Evolutionary conservation across 2,797 vertebrate genomes (phyloP).

Genomic region (Hemibagrus guttatus): DNA sequence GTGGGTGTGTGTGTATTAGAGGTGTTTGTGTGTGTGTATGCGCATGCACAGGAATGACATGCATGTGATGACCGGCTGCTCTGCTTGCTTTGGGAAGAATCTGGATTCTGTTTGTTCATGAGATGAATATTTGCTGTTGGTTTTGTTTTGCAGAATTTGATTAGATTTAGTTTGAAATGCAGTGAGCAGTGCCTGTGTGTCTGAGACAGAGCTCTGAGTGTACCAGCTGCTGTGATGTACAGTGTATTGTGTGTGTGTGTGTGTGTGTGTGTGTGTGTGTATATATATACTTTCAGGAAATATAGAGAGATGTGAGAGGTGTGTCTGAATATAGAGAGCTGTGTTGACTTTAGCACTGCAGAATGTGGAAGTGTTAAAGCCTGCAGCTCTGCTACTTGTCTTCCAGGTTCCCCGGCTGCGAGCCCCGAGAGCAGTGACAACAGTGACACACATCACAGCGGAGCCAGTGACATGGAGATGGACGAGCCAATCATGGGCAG

Average conservation of each 20-base stretch:
- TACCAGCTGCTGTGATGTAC: too few species aligned
- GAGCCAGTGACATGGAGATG: conserved; percentile 98
- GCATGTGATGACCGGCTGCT: neutral
- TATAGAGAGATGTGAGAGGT: too few species aligned
- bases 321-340: too few species aligned
- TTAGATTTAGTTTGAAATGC: neutral
- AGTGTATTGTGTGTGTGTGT: too few species aligned
- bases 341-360: too few species aligned
- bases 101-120: neutral
- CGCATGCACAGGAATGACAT: too few species aligned
- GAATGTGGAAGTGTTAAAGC: too few species aligned
- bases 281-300: too few species aligned
- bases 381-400: neutral
- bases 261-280: too few species aligned
- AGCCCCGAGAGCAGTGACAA: conserved; percentile 98
- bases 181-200: neutral
- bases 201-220: neutral
- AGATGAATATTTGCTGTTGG: neutral
- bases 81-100: neutral
- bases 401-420: conserved; percentile 89
- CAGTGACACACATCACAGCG: conserved; percentile 97
- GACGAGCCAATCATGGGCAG: conserved; percentile 92
- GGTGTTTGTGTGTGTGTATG: neutral
- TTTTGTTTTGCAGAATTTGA: neutral
- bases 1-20: neutral